phyloP scores from a whole-genome alignment of 2,797 vertebrate genomes.

The Taenioides sp. region DNA sequence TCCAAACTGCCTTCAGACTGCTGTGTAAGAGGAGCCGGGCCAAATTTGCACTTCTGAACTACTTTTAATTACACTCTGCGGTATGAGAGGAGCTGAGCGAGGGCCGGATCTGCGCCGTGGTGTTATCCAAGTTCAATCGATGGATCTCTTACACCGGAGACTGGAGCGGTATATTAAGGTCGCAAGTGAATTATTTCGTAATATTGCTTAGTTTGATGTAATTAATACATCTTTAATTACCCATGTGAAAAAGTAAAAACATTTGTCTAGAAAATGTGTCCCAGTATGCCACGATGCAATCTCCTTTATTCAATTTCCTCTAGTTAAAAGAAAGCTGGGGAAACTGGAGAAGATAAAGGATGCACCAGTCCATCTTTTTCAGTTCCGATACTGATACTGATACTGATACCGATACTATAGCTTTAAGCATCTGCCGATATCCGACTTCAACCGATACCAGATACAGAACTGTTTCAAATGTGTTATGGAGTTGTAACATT shows the following conservation, averaged over 20 bases:
- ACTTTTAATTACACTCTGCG: constrained; percentile 69
- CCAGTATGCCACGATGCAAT: background rate
- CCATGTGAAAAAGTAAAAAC: background rate
- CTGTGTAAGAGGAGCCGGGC: constrained; percentile 44
- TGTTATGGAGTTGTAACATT: too few species aligned
- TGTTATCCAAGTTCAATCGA: background rate
- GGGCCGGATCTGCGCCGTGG: constrained; percentile 15
- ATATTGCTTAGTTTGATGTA: background rate
- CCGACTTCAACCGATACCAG: too few species aligned
- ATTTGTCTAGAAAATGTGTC: background rate
- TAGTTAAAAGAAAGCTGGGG: too few species aligned
- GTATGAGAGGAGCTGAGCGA: constrained; percentile 47
- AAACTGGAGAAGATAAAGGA: too few species aligned
- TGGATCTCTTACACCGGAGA: background rate
- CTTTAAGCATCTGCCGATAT: too few species aligned
- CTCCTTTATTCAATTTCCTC: too few species aligned
- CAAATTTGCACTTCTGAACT: constrained; percentile 67
- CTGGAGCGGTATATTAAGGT: background rate
- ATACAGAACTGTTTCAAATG: too few species aligned
- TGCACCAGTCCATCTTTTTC: too few species aligned
- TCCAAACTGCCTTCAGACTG: constrained; percentile 52
- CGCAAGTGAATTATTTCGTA: background rate
- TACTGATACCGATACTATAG: too few species aligned
- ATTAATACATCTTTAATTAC: background rate
- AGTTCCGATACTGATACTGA: too few species aligned